Percentiles rank a stretch among this genome's conserved stretches.
These are phyloP conservation scores for Notarius quadriscutis DNA, from an alignment of 2,113 vertebrate genomes.

Conservation along the genomic window DNA sequence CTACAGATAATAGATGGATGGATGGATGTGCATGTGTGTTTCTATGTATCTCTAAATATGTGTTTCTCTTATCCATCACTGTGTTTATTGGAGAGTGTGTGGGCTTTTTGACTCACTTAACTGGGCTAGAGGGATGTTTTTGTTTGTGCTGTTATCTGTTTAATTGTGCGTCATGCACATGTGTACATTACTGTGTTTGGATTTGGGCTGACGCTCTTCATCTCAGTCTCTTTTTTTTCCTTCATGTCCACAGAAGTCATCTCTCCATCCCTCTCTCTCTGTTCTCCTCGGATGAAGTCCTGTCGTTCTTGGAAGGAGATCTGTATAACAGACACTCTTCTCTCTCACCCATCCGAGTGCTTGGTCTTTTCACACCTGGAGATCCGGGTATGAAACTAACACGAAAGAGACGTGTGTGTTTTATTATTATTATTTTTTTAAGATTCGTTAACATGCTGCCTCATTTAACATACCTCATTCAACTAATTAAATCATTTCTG, in stretches of 20 bases:
- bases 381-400: conserved; percentile 68
- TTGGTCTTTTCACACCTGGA: conserved; percentile 79
- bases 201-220: not conserved
- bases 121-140: not conserved
- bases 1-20: too few species aligned
- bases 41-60: not conserved
- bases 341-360: conserved; percentile 62
- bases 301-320: conserved; percentile 78
- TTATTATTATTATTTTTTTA: too few species aligned
- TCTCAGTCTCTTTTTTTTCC: not conserved
- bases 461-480: not conserved
- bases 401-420: too few species aligned
- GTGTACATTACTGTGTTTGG: not conserved
- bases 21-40: not conserved
- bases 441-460: not conserved
- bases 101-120: not conserved
- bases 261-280: conserved; percentile 71
- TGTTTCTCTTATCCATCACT: not conserved
- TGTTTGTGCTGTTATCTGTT: conserved; percentile 8
- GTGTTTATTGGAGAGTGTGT: conserved; percentile 9
- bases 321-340: conserved; percentile 62
- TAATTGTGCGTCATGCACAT: conserved; percentile 2
- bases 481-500: not conserved
- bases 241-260: conserved; percentile 65
- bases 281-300: conserved; percentile 75